phyloP scores from a whole-genome alignment of 2,797 vertebrate species.

The Eulemur albifrons region DNA sequence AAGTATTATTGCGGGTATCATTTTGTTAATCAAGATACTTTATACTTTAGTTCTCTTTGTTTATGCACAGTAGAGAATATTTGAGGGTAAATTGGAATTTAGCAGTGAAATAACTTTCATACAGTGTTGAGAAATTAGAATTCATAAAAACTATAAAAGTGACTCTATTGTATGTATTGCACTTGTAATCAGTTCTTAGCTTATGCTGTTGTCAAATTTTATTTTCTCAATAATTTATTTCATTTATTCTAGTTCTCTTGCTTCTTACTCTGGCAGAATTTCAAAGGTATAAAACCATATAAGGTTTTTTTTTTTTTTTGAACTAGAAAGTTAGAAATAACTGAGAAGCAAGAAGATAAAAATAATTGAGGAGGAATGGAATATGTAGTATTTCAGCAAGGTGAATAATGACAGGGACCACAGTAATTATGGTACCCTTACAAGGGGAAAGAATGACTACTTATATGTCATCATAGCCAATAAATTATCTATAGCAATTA shows the following conservation, averaged over 20 bases:
- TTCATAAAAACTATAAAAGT: not conserved
- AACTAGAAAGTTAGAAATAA: slow-evolving; percentile 1
- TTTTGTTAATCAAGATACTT: not conserved
- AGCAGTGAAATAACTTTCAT: not conserved
- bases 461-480: not conserved
- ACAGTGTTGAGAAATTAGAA: not conserved
- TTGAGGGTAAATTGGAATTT: not conserved
- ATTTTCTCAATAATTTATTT: not conserved
- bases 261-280: not conserved
- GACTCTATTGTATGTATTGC: not conserved
- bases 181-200: not conserved
- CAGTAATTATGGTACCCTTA: not conserved
- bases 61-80: not conserved
- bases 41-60: not conserved
- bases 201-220: not conserved
- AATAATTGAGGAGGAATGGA: not conserved
- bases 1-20: not conserved
- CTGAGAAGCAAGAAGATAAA: not conserved
- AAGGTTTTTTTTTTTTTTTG: not conserved
- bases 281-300: not conserved
- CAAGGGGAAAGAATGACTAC: not conserved
- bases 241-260: not conserved
- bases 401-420: not conserved
- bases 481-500: not conserved
- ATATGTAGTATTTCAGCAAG: not conserved